Percentiles rank a stretch among this genome's conserved stretches.
phyloP scores from a whole-genome alignment of 2,888 invertebrate genomes.

The Eupithecia exiguata region DNA sequence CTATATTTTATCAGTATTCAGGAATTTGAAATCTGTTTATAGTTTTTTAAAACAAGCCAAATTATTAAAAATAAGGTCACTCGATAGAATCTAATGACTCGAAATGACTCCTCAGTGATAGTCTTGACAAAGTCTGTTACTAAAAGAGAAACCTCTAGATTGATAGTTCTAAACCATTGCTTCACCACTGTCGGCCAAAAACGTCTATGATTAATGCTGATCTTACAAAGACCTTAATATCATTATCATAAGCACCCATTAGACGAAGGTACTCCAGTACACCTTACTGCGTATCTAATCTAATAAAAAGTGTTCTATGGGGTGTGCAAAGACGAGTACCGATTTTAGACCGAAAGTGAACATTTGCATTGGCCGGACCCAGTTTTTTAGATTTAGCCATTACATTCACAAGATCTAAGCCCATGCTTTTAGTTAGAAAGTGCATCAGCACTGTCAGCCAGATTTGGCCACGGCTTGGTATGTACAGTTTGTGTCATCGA shows the following conservation, averaged over 20 bases:
- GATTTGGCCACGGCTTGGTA: background rate
- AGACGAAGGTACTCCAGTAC: background rate
- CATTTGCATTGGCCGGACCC: background rate
- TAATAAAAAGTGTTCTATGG: background rate
- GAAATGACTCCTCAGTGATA: too few relatives aligned
- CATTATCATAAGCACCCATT: constrained; percentile 1
- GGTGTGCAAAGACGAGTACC: background rate
- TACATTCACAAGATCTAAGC: background rate
- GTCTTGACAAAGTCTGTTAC: too few relatives aligned
- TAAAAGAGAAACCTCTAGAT: too few relatives aligned
- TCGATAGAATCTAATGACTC: too few relatives aligned
- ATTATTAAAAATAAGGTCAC: too few relatives aligned
- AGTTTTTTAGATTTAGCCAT: background rate
- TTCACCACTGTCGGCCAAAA: background rate
- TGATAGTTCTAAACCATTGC: too few relatives aligned
- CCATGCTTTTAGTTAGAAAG: background rate
- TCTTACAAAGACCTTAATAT: background rate
- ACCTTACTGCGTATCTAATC: constrained; percentile 4
- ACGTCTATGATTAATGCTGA: background rate
- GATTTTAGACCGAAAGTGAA: background rate
- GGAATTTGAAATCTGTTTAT: too few relatives aligned
- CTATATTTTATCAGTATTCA: too few relatives aligned
- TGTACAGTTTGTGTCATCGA: background rate
- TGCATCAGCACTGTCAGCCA: too few relatives aligned
- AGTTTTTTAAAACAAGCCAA: too few relatives aligned